phyloP scores from a whole-genome alignment of 1,140 invertebrate genomes.

The Scaptodrosophila lebanonensis region DNA sequence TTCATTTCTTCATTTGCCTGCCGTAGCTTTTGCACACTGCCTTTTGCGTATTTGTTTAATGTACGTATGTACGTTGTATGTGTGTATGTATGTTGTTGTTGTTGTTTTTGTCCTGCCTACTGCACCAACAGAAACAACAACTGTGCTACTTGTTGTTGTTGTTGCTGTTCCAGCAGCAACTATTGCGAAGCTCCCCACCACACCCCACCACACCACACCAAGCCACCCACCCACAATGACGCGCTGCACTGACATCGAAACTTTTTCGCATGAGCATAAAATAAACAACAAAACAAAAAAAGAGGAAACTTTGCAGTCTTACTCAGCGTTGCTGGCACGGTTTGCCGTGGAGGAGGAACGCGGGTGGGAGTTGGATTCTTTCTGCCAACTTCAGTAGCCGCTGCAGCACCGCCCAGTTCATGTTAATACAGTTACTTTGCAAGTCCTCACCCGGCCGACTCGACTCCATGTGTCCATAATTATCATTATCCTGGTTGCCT shows the following conservation, averaged over 20 bases:
- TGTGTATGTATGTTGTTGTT: conserved; percentile 39
- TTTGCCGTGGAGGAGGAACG: conserved; percentile 22
- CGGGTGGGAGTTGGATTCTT: background rate
- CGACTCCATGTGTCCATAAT: conserved; percentile 46
- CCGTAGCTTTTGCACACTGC: conserved; percentile 42
- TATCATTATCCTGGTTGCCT: conserved; percentile 63
- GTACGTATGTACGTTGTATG: conserved; percentile 47
- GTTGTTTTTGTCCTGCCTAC: background rate
- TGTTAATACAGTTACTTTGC: too few species aligned
- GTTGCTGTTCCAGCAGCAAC: too few species aligned
- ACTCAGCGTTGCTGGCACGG: too few species aligned
- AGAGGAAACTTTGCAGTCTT: conserved; percentile 56
- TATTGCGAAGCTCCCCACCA: too few species aligned
- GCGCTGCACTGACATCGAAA: conserved; percentile 24
- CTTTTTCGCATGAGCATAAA: conserved; percentile 44
- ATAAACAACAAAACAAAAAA: conserved; percentile 63
- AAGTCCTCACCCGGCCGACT: background rate
- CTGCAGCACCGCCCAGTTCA: background rate
- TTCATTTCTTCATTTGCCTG: conserved; percentile 57
- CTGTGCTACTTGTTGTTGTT: conserved; percentile 35
- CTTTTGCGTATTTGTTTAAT: conserved; percentile 64
- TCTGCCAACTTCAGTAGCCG: conserved; percentile 12
- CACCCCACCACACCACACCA: background rate
- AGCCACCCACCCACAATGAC: conserved; percentile 18
- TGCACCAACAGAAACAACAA: too few species aligned